Conservation (phyloP, 2,888 invertebrate genomes). For the Sicus ferrugineus region DNA sequence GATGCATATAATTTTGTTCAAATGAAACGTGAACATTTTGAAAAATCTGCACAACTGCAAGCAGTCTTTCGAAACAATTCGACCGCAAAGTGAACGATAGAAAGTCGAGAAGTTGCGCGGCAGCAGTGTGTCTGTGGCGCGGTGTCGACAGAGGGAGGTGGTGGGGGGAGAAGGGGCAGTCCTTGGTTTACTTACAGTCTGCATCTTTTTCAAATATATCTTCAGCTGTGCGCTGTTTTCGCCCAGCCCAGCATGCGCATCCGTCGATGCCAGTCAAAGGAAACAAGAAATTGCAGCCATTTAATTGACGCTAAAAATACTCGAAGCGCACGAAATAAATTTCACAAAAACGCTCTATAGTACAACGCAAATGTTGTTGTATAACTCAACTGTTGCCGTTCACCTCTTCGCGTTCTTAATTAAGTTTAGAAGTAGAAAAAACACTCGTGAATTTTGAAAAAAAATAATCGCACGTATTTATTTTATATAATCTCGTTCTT, state of each 20-base stretch:
- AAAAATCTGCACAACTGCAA: constrained; percentile 29
- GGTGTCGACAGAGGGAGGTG: background rate
- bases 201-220: background rate
- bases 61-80: constrained; percentile 12
- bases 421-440: constrained; percentile 11
- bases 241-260: background rate
- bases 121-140: background rate
- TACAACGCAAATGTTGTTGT: constrained; percentile 15
- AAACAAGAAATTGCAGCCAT: constrained; percentile 5
- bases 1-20: background rate
- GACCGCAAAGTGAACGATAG: constrained; percentile 2
- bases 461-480: no score
- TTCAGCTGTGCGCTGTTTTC: background rate
- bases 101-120: background rate
- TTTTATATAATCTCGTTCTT: no score
- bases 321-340: constrained; percentile 13
- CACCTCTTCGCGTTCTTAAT: background rate
- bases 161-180: background rate
- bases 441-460: no score
- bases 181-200: no score
- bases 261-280: constrained; percentile 22
- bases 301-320: constrained; percentile 30
- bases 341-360: constrained; percentile 18
- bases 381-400: background rate
- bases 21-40: constrained; percentile 15